Evolutionary conservation across 2,888 invertebrate species (phyloP), one percentile per base, ranked within the genome.

Genomic region (Cordilura impudica): DNA sequence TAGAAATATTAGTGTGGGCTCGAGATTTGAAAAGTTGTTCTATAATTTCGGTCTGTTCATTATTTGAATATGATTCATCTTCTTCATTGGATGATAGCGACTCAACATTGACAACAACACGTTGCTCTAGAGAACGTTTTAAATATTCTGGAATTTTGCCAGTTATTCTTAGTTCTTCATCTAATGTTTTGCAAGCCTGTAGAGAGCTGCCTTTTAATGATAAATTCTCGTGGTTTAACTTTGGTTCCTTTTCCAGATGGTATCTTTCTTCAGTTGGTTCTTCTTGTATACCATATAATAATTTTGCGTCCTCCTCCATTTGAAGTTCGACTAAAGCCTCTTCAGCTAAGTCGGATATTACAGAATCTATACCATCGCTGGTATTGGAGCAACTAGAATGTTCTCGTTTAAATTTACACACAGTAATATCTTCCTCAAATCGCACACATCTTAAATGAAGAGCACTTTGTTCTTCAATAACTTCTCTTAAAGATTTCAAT

Each of bases 301-400:
- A 35, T 83, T 84, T 47, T 31, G 75, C 43, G 60, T 82, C 1
- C 29, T 86, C 84, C 66, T 88, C 89, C 70, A 85, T 63, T 78
- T 87, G 85, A 5, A 88, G 82, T 78, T 88, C 87, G 29, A 84
- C 83, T 0, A 89, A 67, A 0, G 87, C 87, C 56, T 89, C 89
- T 56, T 88, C 88, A 2, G 88, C 87, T 61, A 88, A 73, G 72
- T 88, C 88, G 0, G 89, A 89, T 60, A 87, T 87, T 3, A 87
- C 87, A 1, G 88, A 89, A 12, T 89, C 89, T 4, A 87, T 85
- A 31, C 85, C 88, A 79, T 88, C 86, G 67, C 88, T 88, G 0
- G 86, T 88, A 60, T 88, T 88, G 4, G 89, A 89, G 19, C 86
- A 87, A 7, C 71, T 83, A 0, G 89, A 88, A 4, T 74, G 74